Conservation (phyloP, 1,140 invertebrate species). For the Calycopis cecrops region DNA sequence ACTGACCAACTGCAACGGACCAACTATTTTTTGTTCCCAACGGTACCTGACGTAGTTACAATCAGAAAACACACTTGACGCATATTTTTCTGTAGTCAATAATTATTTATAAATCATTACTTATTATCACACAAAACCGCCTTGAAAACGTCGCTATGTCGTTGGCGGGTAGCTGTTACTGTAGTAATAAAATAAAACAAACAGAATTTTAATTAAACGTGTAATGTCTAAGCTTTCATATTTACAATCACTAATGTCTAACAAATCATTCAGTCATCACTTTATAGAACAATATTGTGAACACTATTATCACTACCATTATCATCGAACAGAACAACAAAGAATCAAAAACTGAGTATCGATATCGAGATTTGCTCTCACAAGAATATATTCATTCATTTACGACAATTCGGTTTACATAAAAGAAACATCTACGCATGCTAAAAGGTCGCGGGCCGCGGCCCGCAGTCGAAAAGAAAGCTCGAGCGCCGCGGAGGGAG, state of each 20-base stretch:
- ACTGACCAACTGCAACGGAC: too few species aligned
- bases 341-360: constrained; percentile 70
- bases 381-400: constrained; percentile 43
- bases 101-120: too few species aligned
- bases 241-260: constrained; percentile 71
- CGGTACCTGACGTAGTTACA: too few species aligned
- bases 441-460: constrained; percentile 27
- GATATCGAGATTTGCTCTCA: constrained; percentile 66
- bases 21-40: too few species aligned
- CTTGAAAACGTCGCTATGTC: too few species aligned
- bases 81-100: too few species aligned
- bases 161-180: too few species aligned
- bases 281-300: constrained; percentile 67
- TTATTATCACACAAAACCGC: too few species aligned
- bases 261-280: constrained; percentile 69
- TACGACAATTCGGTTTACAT: constrained; percentile 58
- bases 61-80: too few species aligned
- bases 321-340: constrained; percentile 64
- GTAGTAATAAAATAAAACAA: constrained; percentile 51
- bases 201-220: constrained; percentile 61
- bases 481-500: constrained; percentile 35
- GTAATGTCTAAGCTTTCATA: constrained; percentile 72
- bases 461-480: constrained; percentile 22
- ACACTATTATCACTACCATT: constrained; percentile 71
- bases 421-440: constrained; percentile 55